These are phyloP conservation scores for Agapornis canus DNA, from an alignment of 2,797 vertebrate species.

Conservation along the genomic window DNA sequence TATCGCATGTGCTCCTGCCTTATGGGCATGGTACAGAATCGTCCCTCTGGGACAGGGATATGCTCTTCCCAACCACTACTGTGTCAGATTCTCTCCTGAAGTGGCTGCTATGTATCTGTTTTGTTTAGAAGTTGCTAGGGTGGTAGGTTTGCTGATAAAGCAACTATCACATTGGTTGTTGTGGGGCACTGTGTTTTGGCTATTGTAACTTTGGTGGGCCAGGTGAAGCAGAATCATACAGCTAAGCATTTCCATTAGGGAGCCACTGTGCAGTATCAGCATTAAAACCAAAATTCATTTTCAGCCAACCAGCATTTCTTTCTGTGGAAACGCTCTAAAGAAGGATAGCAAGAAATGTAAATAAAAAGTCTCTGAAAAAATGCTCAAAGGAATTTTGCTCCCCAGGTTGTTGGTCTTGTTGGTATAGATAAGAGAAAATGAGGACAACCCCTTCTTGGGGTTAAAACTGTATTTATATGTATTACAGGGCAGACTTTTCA, in stretches of 20 bases:
- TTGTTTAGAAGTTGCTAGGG: not conserved
- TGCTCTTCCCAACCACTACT: accelerated
- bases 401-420: not conserved
- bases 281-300: not conserved
- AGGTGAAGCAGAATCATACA: not conserved
- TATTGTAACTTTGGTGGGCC: not conserved
- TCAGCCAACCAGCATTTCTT: not conserved
- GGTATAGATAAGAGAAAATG: not conserved
- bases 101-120: not conserved
- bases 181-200: not conserved
- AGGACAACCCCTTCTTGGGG: not conserved
- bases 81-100: not conserved
- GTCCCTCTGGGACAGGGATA: not conserved
- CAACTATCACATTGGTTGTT: not conserved
- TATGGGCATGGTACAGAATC: not conserved
- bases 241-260: not conserved
- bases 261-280: not conserved
- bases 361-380: not conserved
- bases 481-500: not conserved
- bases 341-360: not conserved
- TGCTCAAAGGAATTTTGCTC: not conserved
- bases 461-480: not conserved
- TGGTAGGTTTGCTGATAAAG: not conserved
- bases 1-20: accelerated
- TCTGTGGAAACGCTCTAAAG: not conserved